phyloP scores from a whole-genome alignment of 2,797 vertebrate genomes.

The Pseudomugil gertrudae region DNA sequence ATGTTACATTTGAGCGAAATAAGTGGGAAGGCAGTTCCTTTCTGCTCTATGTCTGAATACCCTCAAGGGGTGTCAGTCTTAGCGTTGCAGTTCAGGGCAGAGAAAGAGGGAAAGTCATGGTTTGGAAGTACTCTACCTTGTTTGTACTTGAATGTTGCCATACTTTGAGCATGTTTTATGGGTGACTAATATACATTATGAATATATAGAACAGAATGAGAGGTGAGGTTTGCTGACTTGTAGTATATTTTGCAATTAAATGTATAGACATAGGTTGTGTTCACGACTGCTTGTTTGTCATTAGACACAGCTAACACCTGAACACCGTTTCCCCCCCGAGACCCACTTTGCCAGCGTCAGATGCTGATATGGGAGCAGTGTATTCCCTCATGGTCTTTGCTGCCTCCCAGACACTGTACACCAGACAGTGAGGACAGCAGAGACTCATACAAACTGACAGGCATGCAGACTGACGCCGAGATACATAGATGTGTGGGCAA shows the following conservation, averaged over 20 bases:
- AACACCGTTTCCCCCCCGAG: constrained; percentile 25
- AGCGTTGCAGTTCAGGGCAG: constrained; percentile 41
- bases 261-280: background rate
- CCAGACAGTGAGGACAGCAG: constrained; percentile 59
- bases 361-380: constrained; percentile 40
- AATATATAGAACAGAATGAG: constrained; percentile 21
- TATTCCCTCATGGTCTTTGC: constrained; percentile 59
- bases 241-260: constrained; percentile 9
- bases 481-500: constrained; percentile 63
- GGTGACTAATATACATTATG: constrained; percentile 15
- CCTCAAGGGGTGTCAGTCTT: constrained; percentile 67
- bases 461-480: constrained; percentile 67
- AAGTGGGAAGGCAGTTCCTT: constrained; percentile 74
- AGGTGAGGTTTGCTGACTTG: constrained; percentile 18
- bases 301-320: constrained; percentile 31
- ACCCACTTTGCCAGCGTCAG: constrained; percentile 45
- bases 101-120: constrained; percentile 42
- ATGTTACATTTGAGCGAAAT: constrained; percentile 79
- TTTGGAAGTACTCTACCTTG: constrained; percentile 53
- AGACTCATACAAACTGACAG: constrained; percentile 67
- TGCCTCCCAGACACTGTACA: constrained; percentile 59
- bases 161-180: constrained; percentile 27
- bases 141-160: constrained; percentile 52
- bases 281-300: constrained; percentile 27
- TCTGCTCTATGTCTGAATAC: constrained; percentile 65